These are phyloP conservation scores for Daptonema setosum DNA, from an alignment of 2,888 invertebrate genomes.

Conservation along the genomic window DNA sequence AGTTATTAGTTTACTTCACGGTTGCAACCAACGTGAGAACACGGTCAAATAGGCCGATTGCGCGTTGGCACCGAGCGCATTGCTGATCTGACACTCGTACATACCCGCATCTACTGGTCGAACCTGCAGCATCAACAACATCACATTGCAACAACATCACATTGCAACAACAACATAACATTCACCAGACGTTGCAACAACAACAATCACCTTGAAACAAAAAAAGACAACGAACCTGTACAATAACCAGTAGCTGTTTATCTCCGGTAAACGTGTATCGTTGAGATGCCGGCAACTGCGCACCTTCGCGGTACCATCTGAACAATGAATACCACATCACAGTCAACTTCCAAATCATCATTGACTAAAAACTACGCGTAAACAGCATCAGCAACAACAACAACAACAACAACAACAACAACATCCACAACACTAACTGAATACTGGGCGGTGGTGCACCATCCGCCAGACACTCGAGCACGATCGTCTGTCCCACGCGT, in stretches of 20 bases:
- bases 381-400: too few relatives aligned
- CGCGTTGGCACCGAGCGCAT: not conserved
- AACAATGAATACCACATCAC: not conserved
- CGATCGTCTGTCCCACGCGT: slow-evolving; percentile 56
- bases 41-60: slow-evolving; percentile 24
- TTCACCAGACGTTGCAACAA: too few relatives aligned
- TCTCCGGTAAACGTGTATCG: slow-evolving; percentile 66
- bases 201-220: too few relatives aligned
- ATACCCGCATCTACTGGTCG: slow-evolving; percentile 53
- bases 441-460: slow-evolving; percentile 54
- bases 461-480: slow-evolving; percentile 62
- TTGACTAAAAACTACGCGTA: too few relatives aligned
- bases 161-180: too few relatives aligned
- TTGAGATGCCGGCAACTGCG: slow-evolving; percentile 47
- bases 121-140: too few relatives aligned
- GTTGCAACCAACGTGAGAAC: slow-evolving; percentile 65
- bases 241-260: slow-evolving; percentile 64
- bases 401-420: too few relatives aligned
- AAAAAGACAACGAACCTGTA: too few relatives aligned
- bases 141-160: too few relatives aligned
- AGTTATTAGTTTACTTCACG: too few relatives aligned
- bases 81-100: slow-evolving; percentile 46
- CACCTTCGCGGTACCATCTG: slow-evolving; percentile 30
- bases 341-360: too few relatives aligned
- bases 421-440: too few relatives aligned